Base-by-base conservation (phyloP, 2,888 invertebrate species). In the Chromoteleia sp. region DNA sequence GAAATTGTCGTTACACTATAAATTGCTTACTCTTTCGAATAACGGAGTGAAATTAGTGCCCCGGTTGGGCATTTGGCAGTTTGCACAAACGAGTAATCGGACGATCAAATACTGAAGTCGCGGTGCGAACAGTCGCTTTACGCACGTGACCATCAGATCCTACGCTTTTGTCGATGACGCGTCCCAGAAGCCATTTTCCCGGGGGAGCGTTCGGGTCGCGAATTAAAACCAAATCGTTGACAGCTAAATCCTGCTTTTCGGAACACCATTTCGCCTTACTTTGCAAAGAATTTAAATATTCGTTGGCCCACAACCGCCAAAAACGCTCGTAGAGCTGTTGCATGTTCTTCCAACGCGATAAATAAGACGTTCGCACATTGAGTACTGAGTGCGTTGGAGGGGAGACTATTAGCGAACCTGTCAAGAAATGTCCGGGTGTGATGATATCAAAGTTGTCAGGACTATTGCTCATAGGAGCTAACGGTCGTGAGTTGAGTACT, bases 231-330 rank as follows among this genome's bases (percentile, higher is more conserved):
- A 58, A 6, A n/a, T 58, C 58, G 19, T 39, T 19, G 1, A 58
- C 14, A 2, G 12, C 14, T 39, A 36, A 36, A 19, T 58, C 19
- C 1, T 2, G 1, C 17, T 19, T 0, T 4, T 15, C 39, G 5
- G 39, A 12, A 0, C 15, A 43, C 86, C 85, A 86, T 54, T 86
- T 85, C 0, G 61, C 10, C 3, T 85, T 50, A 29, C 83, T 80
- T 52, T 86, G 86, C 3, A 87, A 75, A 5, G 65, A 41, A 6
- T 79, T 61, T 2, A 86, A 50, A 21, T 86, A 87, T 15, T 86
- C 87, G 1, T 10, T 14, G 4, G 73, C 17, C 84, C 86, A 86
- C 0, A 78, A 29, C n/a, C 74, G 63, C 85, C 86, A 86, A 6
- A 85, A 63, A 0, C 81, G 71, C 63, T 86, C 85, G 2, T 33